These are phyloP conservation scores for Scomber scombrus DNA, from an alignment of 2,113 vertebrate genomes.

Conservation along the genomic window DNA sequence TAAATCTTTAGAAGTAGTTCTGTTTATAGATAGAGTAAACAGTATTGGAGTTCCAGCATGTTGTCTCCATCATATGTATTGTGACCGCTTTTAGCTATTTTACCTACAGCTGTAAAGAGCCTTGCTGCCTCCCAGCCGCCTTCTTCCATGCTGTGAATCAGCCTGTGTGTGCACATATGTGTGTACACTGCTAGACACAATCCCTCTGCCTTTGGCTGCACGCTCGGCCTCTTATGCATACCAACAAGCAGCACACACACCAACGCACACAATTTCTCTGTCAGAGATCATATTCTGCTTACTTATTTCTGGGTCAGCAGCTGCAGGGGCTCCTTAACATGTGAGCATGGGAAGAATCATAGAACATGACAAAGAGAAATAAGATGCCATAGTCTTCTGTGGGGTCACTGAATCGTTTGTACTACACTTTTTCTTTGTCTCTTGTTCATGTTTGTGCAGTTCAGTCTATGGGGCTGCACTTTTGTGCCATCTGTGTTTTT, in stretches of 20 bases:
- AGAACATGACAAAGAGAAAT: conserved; percentile 30
- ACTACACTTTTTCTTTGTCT: background rate
- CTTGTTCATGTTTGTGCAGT: background rate
- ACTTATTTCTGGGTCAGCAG: conserved; percentile 73
- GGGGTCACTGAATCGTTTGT: background rate
- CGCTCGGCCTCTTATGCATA: conserved; percentile 54
- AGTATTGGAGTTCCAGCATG: background rate
- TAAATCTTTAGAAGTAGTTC: background rate
- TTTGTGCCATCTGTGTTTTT: background rate
- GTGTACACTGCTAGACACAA: conserved; percentile 24
- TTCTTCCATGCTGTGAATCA: conserved; percentile 64
- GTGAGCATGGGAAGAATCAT: conserved; percentile 42
- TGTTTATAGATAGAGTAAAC: too few relatives aligned
- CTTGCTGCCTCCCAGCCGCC: conserved; percentile 57
- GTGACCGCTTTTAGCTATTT: conserved; percentile 30
- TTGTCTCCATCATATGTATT: conserved; percentile 17
- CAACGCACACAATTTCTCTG: conserved; percentile 43
- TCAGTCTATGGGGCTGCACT: background rate
- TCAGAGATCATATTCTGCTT: conserved; percentile 55
- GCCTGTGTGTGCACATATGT: conserved; percentile 35
- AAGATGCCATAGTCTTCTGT: background rate
- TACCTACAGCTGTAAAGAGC: conserved; percentile 54
- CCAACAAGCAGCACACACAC: conserved; percentile 40
- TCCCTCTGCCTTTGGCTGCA: conserved; percentile 57
- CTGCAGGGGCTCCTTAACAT: conserved; percentile 48